Base-by-base conservation (phyloP, 2,113 vertebrate species). In the Myotis brandtii region DNA sequence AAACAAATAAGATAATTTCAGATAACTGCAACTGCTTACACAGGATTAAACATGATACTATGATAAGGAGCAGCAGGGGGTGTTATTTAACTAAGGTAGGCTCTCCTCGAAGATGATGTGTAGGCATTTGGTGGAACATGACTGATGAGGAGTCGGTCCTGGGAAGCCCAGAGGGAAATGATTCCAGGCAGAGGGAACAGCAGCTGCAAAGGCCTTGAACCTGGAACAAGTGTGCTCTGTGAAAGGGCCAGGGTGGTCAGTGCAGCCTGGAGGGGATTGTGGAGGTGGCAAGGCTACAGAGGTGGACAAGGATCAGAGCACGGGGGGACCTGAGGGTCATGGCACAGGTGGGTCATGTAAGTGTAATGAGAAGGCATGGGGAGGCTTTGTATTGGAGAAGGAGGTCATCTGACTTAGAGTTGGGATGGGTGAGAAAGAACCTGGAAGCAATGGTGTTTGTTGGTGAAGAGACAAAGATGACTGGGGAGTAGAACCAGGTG, bases 251-350 rank as follows among this genome's bases (percentile, higher is more conserved):
- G 50, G n/a, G 10, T 32, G 32, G 32, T 46, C 67, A 11, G 13
- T 6, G 23, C 1, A 54, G 27, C 46, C 52, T 82, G 48, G 16
- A 52, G 52, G 52, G 21, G 0, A 16, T 4, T n/a, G 9, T n/a
- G 6, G 72, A 14, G 14, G 48, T 32, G 16, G 14, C 30, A 20
- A 72, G 21, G 80, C 12, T 73, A 21, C 75, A 66, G 48, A 84
- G 50, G 81, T 14, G 18, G 14, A 27, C 34, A 34, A 69, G 10
- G 30, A 1, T 46, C 67, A 79, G 16, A 83, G 43, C 5, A 50
- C 2, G 2, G 0, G 9, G 32, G 18, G 7, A 72, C 46, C 3
- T 17, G 16, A 40, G 25, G 9, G 17, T 34, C 13, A 3, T 1
- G 25, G 25, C 21, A 67, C 8, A 25, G 40, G 25, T 2, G 32